A percentile compares a stretch with the other conserved stretches of the same genome.
Evolutionary conservation across 2,113 vertebrate genomes (phyloP).

Genomic region (Paratilapia polleni): DNA sequence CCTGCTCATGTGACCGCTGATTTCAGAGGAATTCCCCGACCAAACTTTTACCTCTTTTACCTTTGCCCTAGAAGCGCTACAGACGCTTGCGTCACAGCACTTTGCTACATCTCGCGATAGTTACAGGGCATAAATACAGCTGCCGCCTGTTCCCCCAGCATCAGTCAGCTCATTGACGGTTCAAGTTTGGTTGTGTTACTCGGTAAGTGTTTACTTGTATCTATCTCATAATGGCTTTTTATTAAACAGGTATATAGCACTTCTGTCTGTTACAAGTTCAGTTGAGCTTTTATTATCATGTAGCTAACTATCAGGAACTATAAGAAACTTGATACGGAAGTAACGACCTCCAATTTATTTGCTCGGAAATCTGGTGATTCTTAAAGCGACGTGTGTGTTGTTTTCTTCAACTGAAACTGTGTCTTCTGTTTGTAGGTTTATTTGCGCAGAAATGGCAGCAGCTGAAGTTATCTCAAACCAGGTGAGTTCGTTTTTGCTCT

Average conservation of each 20-base stretch:
- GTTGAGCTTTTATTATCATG: neutral
- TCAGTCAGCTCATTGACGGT: neutral
- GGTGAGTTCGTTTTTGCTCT: slow-evolving; percentile 42
- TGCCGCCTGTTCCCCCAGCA: fast-evolving
- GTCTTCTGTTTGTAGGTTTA: neutral
- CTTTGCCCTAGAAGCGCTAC: slow-evolving; percentile 54
- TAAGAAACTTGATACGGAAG: neutral
- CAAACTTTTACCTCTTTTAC: slow-evolving; percentile 38
- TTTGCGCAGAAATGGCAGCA: slow-evolving; percentile 57
- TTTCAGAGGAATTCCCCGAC: slow-evolving; percentile 42
- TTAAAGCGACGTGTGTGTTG: neutral
- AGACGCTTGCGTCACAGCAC: slow-evolving; percentile 15
- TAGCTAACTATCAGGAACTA: neutral
- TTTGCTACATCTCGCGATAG: slow-evolving; percentile 66
- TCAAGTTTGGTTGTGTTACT: fast-evolving
- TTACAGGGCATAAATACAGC: slow-evolving; percentile 44
- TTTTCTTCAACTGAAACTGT: neutral
- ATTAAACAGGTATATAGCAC: neutral
- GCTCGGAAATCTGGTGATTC: neutral
- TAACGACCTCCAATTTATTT: neutral
- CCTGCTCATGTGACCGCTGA: neutral
- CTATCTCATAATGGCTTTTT: neutral
- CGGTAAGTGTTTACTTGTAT: slow-evolving; percentile 11
- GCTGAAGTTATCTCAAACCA: slow-evolving; percentile 57
- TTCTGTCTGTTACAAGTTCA: neutral